Evolutionary conservation across 2,797 vertebrate species (phyloP).

Genomic region (Parotocinclus haroldoi): DNA sequence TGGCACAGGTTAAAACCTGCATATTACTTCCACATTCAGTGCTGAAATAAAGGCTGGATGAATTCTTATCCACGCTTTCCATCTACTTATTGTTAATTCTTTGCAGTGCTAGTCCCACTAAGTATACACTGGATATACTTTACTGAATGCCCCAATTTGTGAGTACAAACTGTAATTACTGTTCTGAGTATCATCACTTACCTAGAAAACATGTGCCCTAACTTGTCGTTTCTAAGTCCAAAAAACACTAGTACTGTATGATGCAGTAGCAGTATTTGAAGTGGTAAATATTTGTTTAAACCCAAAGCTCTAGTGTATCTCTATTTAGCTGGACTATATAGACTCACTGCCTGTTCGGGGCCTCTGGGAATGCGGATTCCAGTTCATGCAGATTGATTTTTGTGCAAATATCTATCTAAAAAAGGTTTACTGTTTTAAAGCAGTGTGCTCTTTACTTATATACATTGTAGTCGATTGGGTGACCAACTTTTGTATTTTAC

Average conservation of each 20-base stretch:
- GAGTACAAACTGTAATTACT: conserved; percentile 17
- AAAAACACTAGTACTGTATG: conserved; percentile 25
- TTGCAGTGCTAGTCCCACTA: conserved; percentile 6
- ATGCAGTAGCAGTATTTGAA: conserved; percentile 4
- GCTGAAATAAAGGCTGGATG: conserved; percentile 6
- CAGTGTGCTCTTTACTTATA: background rate
- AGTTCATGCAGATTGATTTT: conserved; percentile 30
- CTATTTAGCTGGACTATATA: conserved; percentile 15
- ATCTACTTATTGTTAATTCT: background rate
- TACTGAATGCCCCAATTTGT: conserved; percentile 5
- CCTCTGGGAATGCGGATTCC: background rate
- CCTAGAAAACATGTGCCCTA: conserved; percentile 20
- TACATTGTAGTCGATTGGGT: too few relatives aligned
- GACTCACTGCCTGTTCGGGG: conserved; percentile 4
- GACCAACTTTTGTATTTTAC: too few relatives aligned
- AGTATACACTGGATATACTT: conserved; percentile 1
- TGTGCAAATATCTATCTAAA: conserved; percentile 7
- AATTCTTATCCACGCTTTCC: background rate
- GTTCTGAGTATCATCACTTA: conserved; percentile 23
- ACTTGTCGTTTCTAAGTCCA: conserved; percentile 4
- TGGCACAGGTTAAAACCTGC: conserved; percentile 21
- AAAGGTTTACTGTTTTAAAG: background rate
- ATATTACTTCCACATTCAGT: conserved; percentile 21
- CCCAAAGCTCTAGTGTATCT: conserved; percentile 12
- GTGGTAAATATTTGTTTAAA: conserved; percentile 32